Evolutionary conservation across 1,140 invertebrate species (phyloP).

Genomic region (Brachionus calyciflorus): DNA sequence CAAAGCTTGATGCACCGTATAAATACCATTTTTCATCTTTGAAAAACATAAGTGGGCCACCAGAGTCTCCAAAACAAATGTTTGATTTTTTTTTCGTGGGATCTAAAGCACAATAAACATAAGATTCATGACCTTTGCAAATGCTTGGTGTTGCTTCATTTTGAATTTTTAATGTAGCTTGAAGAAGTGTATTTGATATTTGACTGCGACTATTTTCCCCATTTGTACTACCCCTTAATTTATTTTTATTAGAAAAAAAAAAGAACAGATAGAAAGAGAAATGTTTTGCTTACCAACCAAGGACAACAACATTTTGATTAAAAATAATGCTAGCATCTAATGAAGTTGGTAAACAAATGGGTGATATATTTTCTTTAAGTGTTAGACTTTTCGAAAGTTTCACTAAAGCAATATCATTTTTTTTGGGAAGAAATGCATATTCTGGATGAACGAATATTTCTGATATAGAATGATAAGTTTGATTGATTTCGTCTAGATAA

Average conservation of each 20-base stretch:
- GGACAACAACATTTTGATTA: background rate
- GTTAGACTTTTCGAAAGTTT: background rate
- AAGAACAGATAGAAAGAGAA: background rate
- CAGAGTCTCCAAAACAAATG: constrained; percentile 9
- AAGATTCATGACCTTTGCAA: background rate
- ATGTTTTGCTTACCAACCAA: background rate
- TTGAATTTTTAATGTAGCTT: background rate
- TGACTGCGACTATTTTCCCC: background rate
- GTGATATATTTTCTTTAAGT: background rate
- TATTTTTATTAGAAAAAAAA: background rate
- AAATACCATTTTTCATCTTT: constrained; percentile 12
- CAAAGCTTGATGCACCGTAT: constrained; percentile 6
- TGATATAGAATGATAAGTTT: background rate
- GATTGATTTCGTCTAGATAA: background rate
- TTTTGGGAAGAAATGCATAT: background rate
- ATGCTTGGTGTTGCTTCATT: background rate
- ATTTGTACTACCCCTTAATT: constrained; percentile 20
- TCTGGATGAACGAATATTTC: background rate
- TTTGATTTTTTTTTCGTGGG: background rate
- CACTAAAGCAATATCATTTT: background rate
- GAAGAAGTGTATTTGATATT: background rate
- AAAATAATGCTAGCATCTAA: background rate
- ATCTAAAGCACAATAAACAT: constrained; percentile 4
- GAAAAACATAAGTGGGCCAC: constrained; percentile 1
- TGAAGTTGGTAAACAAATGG: constrained; percentile 1